Base-by-base conservation (phyloP, 2,888 invertebrate genomes). In the Prosopocoilus inquinatus region DNA sequence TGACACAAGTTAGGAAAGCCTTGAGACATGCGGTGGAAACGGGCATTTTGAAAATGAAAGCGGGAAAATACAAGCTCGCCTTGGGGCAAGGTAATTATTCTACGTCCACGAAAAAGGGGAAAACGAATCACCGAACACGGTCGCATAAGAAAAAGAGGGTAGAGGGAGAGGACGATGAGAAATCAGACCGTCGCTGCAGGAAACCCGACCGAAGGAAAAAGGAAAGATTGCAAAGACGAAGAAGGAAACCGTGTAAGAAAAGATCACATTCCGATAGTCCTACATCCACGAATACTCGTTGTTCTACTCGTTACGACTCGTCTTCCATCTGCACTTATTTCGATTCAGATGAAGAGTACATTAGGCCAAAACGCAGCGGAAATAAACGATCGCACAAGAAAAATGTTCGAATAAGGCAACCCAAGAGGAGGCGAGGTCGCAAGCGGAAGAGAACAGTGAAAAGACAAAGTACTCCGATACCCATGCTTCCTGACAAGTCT, bases 11-110 rank as follows among this genome's bases (percentile, higher is more conserved):
- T 11, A 45, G 45, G 32, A 51, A 54, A 16, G 61, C 64, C n/a
- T 43, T 65, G 7, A 58, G 50, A 16, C 60, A 64, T 41, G 65
- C 58, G 12, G 49, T 64, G 1, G 51, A 60, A 1, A 51, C 44
- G 9, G 64, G 64, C 8, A 35, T 61, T n/a, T 39, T 64, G 33
- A 46, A 47, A 8, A 59, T 59, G 11, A 54, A 48, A 15, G 60
- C 62, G 2, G 64, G 64, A 3, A 58, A 57, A 51, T 57, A 57
- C 13, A 53, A 38, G 38, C 48, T 57, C 2, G 47, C 32, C 38
- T 1, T 38, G 7, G 20, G 20, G 7, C 20, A 28, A 3, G 20
- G 20, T 28, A 28, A 28, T 5, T 3, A 4, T 28, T 28, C 20
- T 7, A 28, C 2, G 20, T 28, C 20, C 7, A 41, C 13, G 41